Percentiles rank a stretch among this genome's conserved stretches.
Conservation (phyloP, 2,888 invertebrate species). For the Callyntrura sp. region DNA sequence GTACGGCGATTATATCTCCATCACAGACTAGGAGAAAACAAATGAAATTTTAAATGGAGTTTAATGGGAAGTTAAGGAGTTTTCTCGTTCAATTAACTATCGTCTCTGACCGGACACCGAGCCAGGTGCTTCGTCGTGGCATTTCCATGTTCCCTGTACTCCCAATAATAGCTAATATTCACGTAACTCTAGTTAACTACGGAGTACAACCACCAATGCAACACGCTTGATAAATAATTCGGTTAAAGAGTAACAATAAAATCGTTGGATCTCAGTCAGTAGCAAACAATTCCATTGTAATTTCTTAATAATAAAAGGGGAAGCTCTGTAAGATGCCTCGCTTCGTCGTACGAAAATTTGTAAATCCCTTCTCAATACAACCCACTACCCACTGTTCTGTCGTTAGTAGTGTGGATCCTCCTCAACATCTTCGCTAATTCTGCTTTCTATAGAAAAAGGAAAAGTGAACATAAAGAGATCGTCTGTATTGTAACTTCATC, state of each 20-base stretch:
- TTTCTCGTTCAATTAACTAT: no score
- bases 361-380: not conserved
- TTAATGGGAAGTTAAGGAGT: no score
- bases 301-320: not conserved
- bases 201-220: no score
- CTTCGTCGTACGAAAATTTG: not conserved
- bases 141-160: no score
- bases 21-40: no score
- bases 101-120: no score
- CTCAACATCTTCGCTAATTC: not conserved
- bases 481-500: not conserved
- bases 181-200: no score
- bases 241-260: not conserved
- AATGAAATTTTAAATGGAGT: no score
- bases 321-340: not conserved
- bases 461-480: slow-evolving; percentile 1
- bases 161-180: no score
- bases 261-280: not conserved
- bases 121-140: no score
- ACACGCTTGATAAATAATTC: not conserved
- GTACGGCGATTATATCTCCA: no score
- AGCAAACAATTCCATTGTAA: not conserved
- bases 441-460: not conserved
- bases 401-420: not conserved
- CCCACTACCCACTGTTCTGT: no score